These are phyloP conservation scores for Odontamblyopus lacepedii DNA, from an alignment of 2,797 vertebrate species.

Conservation along the genomic window DNA sequence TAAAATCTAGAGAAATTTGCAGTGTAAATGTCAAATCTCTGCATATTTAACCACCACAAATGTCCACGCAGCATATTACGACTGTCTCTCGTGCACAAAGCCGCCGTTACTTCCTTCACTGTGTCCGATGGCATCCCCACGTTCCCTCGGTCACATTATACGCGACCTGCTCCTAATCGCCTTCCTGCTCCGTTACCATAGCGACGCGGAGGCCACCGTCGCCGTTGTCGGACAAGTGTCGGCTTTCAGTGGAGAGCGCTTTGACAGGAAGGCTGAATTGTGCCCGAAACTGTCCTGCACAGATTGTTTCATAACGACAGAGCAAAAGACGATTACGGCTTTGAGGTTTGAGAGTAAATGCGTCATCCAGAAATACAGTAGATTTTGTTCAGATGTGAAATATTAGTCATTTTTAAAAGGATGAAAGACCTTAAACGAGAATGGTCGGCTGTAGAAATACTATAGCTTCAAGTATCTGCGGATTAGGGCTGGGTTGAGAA, in stretches of 20 bases:
- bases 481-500: too few species aligned
- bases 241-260: conserved; percentile 36
- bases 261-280: conserved; percentile 29
- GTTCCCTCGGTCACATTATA: conserved; percentile 40
- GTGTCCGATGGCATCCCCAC: conserved; percentile 22
- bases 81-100: conserved; percentile 35
- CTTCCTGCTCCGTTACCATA: conserved; percentile 49
- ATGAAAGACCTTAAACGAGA: too few species aligned
- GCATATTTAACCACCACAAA: background rate
- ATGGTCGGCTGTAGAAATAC: too few species aligned
- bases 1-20: too few species aligned
- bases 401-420: too few species aligned
- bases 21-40: background rate
- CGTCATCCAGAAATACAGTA: too few species aligned
- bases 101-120: conserved; percentile 14
- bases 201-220: conserved; percentile 39
- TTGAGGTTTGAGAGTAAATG: background rate
- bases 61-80: conserved; percentile 6
- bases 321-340: conserved; percentile 24
- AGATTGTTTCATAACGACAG: conserved; percentile 43
- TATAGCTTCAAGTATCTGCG: too few species aligned
- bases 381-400: too few species aligned
- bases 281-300: conserved; percentile 33
- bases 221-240: conserved; percentile 32
- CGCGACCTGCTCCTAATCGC: conserved; percentile 45